Base-by-base conservation (phyloP, 2,113 vertebrate species). In the Amphilophus citrinellus region DNA sequence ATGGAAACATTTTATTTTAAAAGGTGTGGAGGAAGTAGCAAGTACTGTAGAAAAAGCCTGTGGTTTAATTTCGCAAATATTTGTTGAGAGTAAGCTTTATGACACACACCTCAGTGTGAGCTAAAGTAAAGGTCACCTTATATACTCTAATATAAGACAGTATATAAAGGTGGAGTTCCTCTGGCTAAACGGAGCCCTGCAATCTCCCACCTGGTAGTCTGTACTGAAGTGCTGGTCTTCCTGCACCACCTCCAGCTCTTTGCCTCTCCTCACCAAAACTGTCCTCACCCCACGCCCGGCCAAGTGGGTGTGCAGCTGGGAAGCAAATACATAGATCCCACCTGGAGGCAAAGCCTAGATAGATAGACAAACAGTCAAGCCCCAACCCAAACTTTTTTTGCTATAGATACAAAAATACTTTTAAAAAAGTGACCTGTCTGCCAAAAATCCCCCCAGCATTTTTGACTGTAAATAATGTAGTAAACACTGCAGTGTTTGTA, bases 291-390 rank as follows among this genome's bases (percentile, higher is more conserved):
- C 94, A 0, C 94, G 95, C 2, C 98, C 98, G 0, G 97, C 95
- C 94, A 99, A 94, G 93, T 99, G 98, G 0, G 98, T 99, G 95
- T 99, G 98, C 44, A 99, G 97, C 96, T 99, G 98, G 0, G 98
- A 99, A 3, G 98, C 98, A 10, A 99, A 99, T 85, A 99, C 97
- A 76, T 77, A 95, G 87, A 99, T 98, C 32, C 98, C 98, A 0
- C 89, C 89, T 2, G 86, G 9, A 0, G 98, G 97, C 80, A 99
- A 93, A 62, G 97, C 97, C 98, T 99, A 20, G 50, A 50, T 2
- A 20, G 50, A 50, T 2, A 63, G 10, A 88, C 20, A 42, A 14
- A 32, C 18, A 37, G 22, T 71, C 47, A 47, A 63, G 10, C 20
- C 53, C n/a, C 76, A 76, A 61, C 22, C 18, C 56, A 58, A 9